Percentiles rank a stretch among this genome's conserved stretches.
Conservation (phyloP, 2,888 invertebrate genomes). For the Smittia aterrima region DNA sequence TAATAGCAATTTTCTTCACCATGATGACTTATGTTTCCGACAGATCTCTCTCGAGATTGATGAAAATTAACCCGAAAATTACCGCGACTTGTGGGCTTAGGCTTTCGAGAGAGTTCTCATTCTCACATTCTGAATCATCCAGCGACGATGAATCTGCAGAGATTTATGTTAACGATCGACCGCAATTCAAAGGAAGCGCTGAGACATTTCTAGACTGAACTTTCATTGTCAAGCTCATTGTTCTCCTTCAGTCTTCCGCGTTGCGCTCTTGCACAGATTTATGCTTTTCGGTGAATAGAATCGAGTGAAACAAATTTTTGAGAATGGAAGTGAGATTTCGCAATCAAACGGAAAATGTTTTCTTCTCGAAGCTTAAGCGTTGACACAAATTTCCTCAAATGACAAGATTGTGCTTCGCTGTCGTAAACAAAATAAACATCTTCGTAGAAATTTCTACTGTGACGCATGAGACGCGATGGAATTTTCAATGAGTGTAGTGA, state of each 20-base stretch:
- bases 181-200: constrained; percentile 14
- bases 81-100: background rate
- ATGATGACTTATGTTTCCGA: constrained; percentile 2
- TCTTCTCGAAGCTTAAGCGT: no score
- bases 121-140: constrained; percentile 17
- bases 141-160: background rate
- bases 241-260: no score
- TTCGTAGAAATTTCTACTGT: background rate
- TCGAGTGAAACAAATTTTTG: no score
- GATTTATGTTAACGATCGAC: constrained; percentile 21
- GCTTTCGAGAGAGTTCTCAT: background rate
- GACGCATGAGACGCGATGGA: background rate
- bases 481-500: background rate
- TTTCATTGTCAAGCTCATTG: constrained; percentile 8
- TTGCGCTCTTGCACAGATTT: no score
- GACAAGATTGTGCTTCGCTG: background rate
- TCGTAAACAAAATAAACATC: background rate
- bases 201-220: background rate
- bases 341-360: no score
- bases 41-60: background rate
- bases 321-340: no score
- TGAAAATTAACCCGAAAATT: constrained; percentile 13
- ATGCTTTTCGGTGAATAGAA: no score
- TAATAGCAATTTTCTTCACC: background rate
- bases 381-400: no score